Base-by-base conservation (phyloP, 2,888 invertebrate species). In the Eumerus sabulonum region DNA sequence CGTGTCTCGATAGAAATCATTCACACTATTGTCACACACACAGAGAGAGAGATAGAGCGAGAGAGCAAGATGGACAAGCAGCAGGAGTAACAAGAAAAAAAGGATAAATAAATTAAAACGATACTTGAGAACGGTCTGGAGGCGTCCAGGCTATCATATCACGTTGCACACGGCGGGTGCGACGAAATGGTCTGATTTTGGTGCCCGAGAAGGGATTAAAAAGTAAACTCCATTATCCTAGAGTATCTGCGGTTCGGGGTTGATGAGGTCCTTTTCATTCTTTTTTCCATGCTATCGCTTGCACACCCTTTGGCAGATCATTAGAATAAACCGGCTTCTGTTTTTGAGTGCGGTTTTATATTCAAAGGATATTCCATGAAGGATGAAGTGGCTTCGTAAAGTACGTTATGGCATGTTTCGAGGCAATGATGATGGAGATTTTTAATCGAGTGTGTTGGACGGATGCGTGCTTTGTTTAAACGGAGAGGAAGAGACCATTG, bases 301-400 rank as follows among this genome's bases (percentile, higher is more conserved):
- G 36, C 64, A 44, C 50, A 35, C 19, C 62, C 35, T 57, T 73
- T 63, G 47, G 60, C 57, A 57, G 67, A 73, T 77, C 77, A 73
- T 77, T 68, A 68, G 67, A 57, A 68, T 48, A 56, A 62, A 53
- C 51, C 27, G 53, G 67, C 77, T 68, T 77, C 77, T 77, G 77
- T 67, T 77, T 77, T 73, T 77, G 77, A 77, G 77, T 77, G 77
- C 73, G 77, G 77, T 77, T 73, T 72, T 73, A 77, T 77, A 77
- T 77, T 77, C 73, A 77, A 76, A 77, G 73, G 77, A 77, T 73
- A n/a, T 73, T 70, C 48, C 36, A 54, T 18, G n/a, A 48, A 62
- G 36, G 40, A 70, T 27, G 36, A 50, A 77, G 72, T 77, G 77
- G 67, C 77, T 77, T 77, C 67, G 36, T 53, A 63, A 77, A 77